Evolutionary conservation across 2,113 vertebrate genomes (phyloP), one percentile per base, ranked within the genome.

Genomic region (Callipepla squamata): DNA sequence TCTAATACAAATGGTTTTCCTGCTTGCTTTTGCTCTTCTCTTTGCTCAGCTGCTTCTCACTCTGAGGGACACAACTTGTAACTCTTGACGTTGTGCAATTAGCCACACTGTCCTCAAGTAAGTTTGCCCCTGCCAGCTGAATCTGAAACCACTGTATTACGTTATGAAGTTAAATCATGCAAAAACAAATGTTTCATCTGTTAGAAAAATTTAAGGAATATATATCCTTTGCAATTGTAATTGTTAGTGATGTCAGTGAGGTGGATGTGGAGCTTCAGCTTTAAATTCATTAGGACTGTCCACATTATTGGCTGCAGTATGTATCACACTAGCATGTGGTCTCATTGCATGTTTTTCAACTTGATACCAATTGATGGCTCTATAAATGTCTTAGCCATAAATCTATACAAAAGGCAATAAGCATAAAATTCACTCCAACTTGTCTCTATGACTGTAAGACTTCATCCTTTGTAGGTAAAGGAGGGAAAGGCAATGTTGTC

Each of bases 211-310:
- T 44, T 44, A 44, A 44, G 13, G 12, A 44, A 44, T 44, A 32
- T 1, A 25, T 0, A 0, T 36, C 36, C 1, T 44, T 18, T 42
- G 30, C 6, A 10, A 23, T 36, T 87, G 83, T 78, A 74, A 3
- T 45, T 14, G 26, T 45, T 6, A n/a, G 13, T 50, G 7, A 72
- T 13, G 32, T 48, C 8, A 36, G 16, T 55, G 7, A 67, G 20
- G n/a, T 42, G 7, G 13, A 50, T 62, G 13, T 55, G 51, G 4
- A 78, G 3, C 13, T 45, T 84, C 57, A 57, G 2, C 28, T 38
- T 38, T 38, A 65, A 14, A 34, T 87, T 65, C 42, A 67, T 12
- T n/a, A 36, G 51, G 19, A 36, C 15, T 44, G 14, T 51, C 40
- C 44, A 58, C 72, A 42, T 36, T 47, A 14, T 6, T 34, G 53